Evolutionary conservation across 1,140 invertebrate genomes (phyloP).

Genomic region (Euschistus heros): DNA sequence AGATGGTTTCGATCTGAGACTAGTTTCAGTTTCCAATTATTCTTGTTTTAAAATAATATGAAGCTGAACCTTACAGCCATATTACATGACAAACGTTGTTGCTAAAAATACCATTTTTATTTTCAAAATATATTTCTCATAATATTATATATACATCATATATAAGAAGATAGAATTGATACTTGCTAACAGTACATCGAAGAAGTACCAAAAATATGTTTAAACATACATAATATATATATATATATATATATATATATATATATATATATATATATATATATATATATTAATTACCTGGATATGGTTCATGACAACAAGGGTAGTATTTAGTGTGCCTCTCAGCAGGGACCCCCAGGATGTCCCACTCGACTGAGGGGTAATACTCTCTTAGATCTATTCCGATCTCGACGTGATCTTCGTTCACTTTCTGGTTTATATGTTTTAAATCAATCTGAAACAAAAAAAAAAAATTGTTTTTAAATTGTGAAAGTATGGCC

Average conservation of each 20-base stretch:
- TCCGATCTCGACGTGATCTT: slow-evolving; percentile 72
- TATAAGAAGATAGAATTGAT: too few relatives aligned
- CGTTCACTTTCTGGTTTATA: slow-evolving; percentile 68
- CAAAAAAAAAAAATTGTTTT: too few relatives aligned
- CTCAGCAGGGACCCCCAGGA: slow-evolving; percentile 82
- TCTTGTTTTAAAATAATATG: too few relatives aligned
- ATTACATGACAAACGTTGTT: too few relatives aligned
- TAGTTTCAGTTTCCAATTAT: too few relatives aligned
- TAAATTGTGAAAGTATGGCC: too few relatives aligned
- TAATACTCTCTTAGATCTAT: slow-evolving; percentile 91
- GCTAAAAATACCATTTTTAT: too few relatives aligned
- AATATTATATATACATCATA: too few relatives aligned
- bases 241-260: neutral
- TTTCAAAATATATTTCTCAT: too few relatives aligned
- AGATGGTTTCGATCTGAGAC: too few relatives aligned
- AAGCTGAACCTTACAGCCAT: too few relatives aligned
- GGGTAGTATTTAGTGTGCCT: slow-evolving; percentile 82
- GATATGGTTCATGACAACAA: slow-evolving; percentile 78
- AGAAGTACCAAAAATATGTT: neutral
- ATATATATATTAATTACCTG: slow-evolving; percentile 43
- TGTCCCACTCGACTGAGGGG: slow-evolving; percentile 96
- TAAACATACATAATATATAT: slow-evolving; percentile 1
- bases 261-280: neutral
- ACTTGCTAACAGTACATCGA: too few relatives aligned
- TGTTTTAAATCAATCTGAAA: slow-evolving; percentile 80